These are phyloP conservation scores for Lasioglossum zephyrum DNA, from an alignment of 2,888 invertebrate species.

Conservation along the genomic window DNA sequence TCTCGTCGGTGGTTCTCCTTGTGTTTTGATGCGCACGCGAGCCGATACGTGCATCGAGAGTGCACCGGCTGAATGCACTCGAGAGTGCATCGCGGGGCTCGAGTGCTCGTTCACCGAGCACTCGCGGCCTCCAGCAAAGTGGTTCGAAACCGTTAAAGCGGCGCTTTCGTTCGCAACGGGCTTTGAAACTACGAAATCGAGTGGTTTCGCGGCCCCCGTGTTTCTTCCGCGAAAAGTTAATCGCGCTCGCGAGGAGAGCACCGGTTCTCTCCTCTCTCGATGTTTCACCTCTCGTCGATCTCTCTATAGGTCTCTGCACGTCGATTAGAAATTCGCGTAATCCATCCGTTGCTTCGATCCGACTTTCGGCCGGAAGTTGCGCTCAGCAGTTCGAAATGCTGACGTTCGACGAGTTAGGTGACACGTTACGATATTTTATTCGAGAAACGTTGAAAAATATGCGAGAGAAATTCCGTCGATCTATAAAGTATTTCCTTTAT, in stretches of 20 bases:
- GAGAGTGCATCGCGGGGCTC: slow-evolving; percentile 32
- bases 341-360: background rate
- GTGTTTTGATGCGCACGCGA: slow-evolving; percentile 34
- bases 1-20: background rate
- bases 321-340: background rate
- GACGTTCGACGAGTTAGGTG: background rate
- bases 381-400: background rate
- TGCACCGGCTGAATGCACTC: background rate
- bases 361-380: background rate
- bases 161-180: slow-evolving; percentile 47
- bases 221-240: background rate
- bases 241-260: slow-evolving; percentile 3
- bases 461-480: background rate
- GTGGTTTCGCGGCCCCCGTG: slow-evolving; percentile 14
- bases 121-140: slow-evolving; percentile 28
- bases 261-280: background rate
- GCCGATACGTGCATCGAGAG: slow-evolving; percentile 24
- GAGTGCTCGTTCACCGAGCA: slow-evolving; percentile 22
- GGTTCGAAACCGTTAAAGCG: slow-evolving; percentile 52
- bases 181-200: slow-evolving; percentile 29
- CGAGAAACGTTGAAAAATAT: background rate
- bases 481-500: background rate
- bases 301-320: background rate
- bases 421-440: background rate
- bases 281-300: background rate